Evolutionary conservation across 2,888 invertebrate species (phyloP).

Genomic region (Falcaria lacertinaria): DNA sequence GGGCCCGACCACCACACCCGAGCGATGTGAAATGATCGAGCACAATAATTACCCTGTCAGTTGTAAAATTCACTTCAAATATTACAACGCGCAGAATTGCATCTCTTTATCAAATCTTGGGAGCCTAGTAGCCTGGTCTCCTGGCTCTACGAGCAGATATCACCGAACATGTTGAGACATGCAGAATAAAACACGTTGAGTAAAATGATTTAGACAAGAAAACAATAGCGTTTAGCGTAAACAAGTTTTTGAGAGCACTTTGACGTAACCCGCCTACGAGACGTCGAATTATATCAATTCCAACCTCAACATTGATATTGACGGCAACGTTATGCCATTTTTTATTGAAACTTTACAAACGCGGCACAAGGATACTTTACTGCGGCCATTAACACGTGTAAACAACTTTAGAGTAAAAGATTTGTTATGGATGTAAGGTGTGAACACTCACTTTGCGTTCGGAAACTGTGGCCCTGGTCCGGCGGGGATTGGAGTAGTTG

Average conservation of each 20-base stretch:
- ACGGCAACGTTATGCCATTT: neutral
- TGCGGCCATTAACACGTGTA: neutral
- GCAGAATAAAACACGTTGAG: neutral
- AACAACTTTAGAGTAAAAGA: neutral
- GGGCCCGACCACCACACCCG: conserved; percentile 65
- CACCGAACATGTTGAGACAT: neutral
- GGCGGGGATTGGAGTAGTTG: conserved; percentile 41
- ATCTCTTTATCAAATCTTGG: conserved; percentile 10
- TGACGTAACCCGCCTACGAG: conserved; percentile 1
- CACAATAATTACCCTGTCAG: conserved; percentile 70
- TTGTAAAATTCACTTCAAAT: conserved; percentile 49
- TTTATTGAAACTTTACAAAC: neutral
- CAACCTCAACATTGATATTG: conserved; percentile 2
- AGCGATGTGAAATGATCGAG: conserved; percentile 53
- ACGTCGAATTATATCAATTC: conserved; percentile 1
- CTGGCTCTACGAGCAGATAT: neutral
- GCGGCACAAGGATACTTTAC: neutral
- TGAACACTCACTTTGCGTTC: conserved; percentile 57
- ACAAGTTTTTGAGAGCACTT: conserved; percentile 2
- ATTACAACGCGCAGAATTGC: conserved; percentile 12
- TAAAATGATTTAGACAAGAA: conserved; percentile 1
- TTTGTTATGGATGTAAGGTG: conserved; percentile 11
- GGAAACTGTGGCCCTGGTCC: conserved; percentile 41
- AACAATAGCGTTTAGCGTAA: neutral
- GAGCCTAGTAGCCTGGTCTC: conserved; percentile 10